These are phyloP conservation scores for Procambarus virginalis DNA, from an alignment of 1,140 invertebrate species.

Conservation along the genomic window DNA sequence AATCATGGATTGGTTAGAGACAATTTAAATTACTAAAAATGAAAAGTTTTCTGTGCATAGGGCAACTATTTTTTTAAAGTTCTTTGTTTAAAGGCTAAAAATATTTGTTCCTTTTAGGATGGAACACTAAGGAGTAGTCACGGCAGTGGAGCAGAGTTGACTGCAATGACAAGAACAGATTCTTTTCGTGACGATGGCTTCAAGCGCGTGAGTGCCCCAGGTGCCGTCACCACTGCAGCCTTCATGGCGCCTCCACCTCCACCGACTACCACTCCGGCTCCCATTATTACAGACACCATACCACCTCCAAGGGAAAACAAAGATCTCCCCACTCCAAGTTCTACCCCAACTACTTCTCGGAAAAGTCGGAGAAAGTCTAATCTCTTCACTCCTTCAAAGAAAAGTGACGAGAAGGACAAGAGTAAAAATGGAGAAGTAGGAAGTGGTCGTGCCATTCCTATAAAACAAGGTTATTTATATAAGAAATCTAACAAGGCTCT, in stretches of 20 bases:
- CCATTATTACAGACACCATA: slow-evolving; percentile 53
- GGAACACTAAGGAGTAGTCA: slow-evolving; percentile 55
- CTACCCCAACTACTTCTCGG: slow-evolving; percentile 87
- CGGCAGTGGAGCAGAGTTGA: slow-evolving; percentile 62
- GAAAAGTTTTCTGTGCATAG: no score
- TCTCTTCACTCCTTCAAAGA: slow-evolving; percentile 94
- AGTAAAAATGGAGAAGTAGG: slow-evolving; percentile 83
- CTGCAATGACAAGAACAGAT: slow-evolving; percentile 69
- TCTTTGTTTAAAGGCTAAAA: no score
- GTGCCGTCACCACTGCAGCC: slow-evolving; percentile 79
- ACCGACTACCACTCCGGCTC: slow-evolving; percentile 74
- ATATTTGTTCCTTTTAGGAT: slow-evolving; percentile 43
- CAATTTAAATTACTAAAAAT: no score
- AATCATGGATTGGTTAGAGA: no score
- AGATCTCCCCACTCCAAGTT: slow-evolving; percentile 87
- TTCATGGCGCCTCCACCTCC: slow-evolving; percentile 90
- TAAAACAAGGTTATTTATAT: slow-evolving; percentile 97
- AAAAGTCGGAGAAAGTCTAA: slow-evolving; percentile 95
- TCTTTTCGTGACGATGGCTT: slow-evolving; percentile 69
- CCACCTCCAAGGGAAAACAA: slow-evolving; percentile 74
- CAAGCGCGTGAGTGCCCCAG: slow-evolving; percentile 67
- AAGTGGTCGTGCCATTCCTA: slow-evolving; percentile 94
- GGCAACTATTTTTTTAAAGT: no score
- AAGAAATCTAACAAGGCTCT: slow-evolving; percentile 96
- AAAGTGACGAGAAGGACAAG: slow-evolving; percentile 86